These are phyloP conservation scores for Manis crassicaudata DNA, from an alignment of 2,797 vertebrate species.

Conservation along the genomic window DNA sequence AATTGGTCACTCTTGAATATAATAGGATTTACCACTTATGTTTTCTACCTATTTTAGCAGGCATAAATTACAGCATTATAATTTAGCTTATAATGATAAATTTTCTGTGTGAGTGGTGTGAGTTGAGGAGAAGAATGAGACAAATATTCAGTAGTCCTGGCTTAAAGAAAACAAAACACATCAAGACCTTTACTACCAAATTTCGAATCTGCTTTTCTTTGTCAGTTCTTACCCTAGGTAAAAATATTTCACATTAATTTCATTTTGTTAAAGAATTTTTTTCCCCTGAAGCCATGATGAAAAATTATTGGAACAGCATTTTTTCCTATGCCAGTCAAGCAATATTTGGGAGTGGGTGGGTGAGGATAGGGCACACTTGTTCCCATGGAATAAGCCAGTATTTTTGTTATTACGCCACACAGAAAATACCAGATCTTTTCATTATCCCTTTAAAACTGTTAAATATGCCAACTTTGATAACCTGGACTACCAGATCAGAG, in stretches of 20 bases:
- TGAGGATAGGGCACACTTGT: neutral
- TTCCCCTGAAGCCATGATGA: neutral
- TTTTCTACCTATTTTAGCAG: conserved; percentile 10
- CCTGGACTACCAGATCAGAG: neutral
- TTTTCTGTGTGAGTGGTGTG: neutral
- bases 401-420: neutral
- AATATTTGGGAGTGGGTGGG: neutral
- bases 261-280: conserved; percentile 23
- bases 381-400: neutral
- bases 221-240: neutral
- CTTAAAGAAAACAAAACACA: conserved; percentile 39
- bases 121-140: conserved; percentile 34
- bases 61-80: too few relatives aligned
- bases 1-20: neutral
- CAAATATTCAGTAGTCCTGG: neutral
- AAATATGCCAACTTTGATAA: neutral
- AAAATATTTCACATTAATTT: conserved; percentile 8
- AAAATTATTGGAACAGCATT: conserved; percentile 19
- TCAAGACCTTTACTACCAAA: conserved; percentile 23
- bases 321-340: conserved; percentile 29
- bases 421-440: neutral
- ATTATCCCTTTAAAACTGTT: neutral
- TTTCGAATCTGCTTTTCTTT: neutral
- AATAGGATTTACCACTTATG: neutral
- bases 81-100: neutral